Conservation (phyloP, 1,140 invertebrate species). For the Leptonema lineaticorne region DNA sequence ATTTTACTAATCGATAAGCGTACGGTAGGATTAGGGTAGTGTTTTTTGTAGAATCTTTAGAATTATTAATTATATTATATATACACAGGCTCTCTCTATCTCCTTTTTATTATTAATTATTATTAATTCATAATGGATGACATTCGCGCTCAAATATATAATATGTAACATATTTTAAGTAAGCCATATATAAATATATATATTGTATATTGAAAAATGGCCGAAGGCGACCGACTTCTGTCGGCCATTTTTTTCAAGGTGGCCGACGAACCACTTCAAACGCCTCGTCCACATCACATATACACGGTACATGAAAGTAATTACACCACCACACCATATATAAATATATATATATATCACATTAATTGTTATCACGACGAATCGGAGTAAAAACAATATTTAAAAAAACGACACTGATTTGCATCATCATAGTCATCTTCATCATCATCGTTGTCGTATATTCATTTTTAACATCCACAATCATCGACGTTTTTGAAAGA, state of each 20-base stretch:
- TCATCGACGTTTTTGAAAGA: no score
- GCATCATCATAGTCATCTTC: not conserved
- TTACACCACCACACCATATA: not conserved
- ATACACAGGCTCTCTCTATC: constrained; percentile 23
- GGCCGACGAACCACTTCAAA: no score
- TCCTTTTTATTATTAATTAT: constrained; percentile 1
- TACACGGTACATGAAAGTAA: not conserved
- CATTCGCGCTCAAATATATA: constrained; percentile 23
- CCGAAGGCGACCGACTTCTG: constrained; percentile 18
- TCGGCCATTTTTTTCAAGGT: not conserved
- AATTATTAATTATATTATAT: no score
- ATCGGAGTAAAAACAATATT: no score
- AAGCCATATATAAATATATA: no score
- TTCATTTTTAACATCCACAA: no score
- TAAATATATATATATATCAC: not conserved
- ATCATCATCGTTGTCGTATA: not conserved
- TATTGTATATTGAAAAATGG: no score
- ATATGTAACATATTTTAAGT: not conserved
- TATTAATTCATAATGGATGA: not conserved
- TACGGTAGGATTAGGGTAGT: constrained; percentile 39
- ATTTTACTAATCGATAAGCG: constrained; percentile 39
- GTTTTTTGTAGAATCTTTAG: constrained; percentile 30
- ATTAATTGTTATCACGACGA: no score
- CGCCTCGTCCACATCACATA: not conserved
- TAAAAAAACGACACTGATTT: no score